Evolutionary conservation across 2,888 invertebrate species (phyloP), one percentile per base, ranked within the genome.

Genomic region (Nemurella pictetii): DNA sequence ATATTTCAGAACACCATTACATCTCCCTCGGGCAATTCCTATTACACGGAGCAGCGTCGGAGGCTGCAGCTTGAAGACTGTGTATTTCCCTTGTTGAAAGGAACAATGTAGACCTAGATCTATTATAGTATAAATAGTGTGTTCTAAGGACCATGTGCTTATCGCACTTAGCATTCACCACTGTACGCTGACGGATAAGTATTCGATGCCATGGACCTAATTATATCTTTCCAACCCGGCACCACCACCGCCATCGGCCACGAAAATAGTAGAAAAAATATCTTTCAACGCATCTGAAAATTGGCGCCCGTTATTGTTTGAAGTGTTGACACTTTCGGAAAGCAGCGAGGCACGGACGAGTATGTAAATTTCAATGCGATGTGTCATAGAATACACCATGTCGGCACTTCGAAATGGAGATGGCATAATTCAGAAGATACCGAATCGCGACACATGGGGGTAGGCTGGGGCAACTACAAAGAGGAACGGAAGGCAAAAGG

Each of bases 1-100:
- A 85, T 85, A 85, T 85, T 85, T 81, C 81, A 85, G 28, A 35
- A 35, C 74, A 35, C 74, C 75, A 75, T 82, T 82, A 85, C 81
- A 81, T 73, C 26, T 27, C 73, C 74, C 82, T 20, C 27, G 72
- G 72, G 82, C 72, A 15, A 35, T 26, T 26, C 20, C 29, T 80
- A 80, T 80, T 30, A 30, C 29, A 9, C 75, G 36, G 26, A 26
- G 75, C 26, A 15, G 36, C 36, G 36, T 75, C 75, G n/a, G 55
- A 55, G 55, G 55, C 55, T 55, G 15, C n/a, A n/a, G n/a, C 55
- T 55, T 55, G 55, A 55, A 55, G 55, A 55, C 55, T 55, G 55
- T 55, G 9, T 55, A 55, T 55, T 55, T 55, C 55, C 55, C 20
- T 55, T 75, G 28, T 75, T 28, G 27, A 26, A 75, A 75, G 26